Evolutionary conservation across 2,113 vertebrate genomes (phyloP).

Genomic region (Nesogale talazaci): DNA sequence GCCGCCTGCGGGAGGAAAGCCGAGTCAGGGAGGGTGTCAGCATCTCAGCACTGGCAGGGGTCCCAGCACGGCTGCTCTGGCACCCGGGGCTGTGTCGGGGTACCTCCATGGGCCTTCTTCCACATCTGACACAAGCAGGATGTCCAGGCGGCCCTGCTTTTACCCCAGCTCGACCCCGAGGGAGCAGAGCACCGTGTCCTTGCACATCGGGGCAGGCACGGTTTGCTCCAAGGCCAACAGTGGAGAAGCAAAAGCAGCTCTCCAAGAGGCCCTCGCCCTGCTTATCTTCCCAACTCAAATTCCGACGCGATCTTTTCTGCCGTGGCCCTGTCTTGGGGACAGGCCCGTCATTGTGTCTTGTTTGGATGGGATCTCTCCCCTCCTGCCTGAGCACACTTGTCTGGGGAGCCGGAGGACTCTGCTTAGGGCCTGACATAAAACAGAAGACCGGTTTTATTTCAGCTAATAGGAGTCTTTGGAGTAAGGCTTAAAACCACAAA

Average conservation of each 20-base stretch:
- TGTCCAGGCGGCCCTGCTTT: not conserved
- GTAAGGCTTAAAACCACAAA: not conserved
- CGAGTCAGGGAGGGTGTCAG: too few species aligned
- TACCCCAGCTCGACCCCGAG: not conserved
- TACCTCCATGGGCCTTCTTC: not conserved
- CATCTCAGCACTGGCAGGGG: too few species aligned
- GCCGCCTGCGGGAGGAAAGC: too few species aligned
- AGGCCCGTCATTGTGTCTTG: not conserved
- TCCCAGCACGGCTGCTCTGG: too few species aligned
- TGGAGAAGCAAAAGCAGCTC: not conserved
- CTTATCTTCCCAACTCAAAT: not conserved
- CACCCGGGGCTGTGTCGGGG: too few species aligned
- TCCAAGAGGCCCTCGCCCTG: not conserved
- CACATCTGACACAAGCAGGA: not conserved
- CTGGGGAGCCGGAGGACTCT: not conserved
- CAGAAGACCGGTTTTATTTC: conserved; percentile 2
- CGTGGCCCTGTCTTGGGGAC: not conserved
- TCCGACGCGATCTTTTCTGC: not conserved
- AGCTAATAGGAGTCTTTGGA: not conserved
- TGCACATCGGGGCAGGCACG: not conserved
- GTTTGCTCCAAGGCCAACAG: not conserved
- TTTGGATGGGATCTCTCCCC: not conserved
- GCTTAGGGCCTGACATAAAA: not conserved
- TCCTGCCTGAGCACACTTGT: not conserved
- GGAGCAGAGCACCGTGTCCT: not conserved